Percentiles rank a stretch among this genome's conserved stretches.
Conservation (phyloP, 2,888 invertebrate genomes). For the Melanostoma mellinum region DNA sequence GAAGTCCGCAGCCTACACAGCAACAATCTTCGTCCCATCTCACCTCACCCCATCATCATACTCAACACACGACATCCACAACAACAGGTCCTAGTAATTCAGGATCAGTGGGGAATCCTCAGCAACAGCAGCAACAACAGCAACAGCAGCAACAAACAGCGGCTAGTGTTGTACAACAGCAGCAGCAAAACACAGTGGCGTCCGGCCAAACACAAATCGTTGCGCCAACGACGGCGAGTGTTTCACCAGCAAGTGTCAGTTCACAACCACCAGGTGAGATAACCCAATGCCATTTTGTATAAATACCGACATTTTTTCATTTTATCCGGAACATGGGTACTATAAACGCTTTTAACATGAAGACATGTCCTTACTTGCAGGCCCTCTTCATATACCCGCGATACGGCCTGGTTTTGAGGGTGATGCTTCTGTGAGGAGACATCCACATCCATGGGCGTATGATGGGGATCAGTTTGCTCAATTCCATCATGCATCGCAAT, state of each 20-base stretch:
- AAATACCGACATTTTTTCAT: background rate
- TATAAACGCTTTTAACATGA: constrained; percentile 71
- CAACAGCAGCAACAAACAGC: constrained; percentile 75
- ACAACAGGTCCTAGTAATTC: constrained; percentile 79
- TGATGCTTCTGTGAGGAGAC: constrained; percentile 82
- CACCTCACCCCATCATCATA: constrained; percentile 76
- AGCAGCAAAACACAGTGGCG: constrained; percentile 81
- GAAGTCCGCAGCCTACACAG: constrained; percentile 62
- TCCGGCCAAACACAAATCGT: constrained; percentile 82
- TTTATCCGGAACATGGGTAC: constrained; percentile 8
- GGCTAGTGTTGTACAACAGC: constrained; percentile 76
- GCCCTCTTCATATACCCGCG: constrained; percentile 94
- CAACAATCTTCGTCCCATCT: constrained; percentile 54
- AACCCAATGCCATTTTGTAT: background rate
- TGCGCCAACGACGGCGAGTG: constrained; percentile 85
- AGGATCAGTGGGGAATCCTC: constrained; percentile 77
- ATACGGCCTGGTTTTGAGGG: constrained; percentile 87
- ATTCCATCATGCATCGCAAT: constrained; percentile 81
- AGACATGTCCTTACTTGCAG: constrained; percentile 85
- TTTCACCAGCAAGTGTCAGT: constrained; percentile 84
- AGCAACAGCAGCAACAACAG: constrained; percentile 76
- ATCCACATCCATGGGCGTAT: constrained; percentile 82
- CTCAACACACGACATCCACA: constrained; percentile 77
- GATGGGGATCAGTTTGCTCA: constrained; percentile 81
- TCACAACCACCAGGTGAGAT: constrained; percentile 82